Evolutionary conservation across 2,113 vertebrate genomes (phyloP).

Genomic region (Serilophus lunatus): DNA sequence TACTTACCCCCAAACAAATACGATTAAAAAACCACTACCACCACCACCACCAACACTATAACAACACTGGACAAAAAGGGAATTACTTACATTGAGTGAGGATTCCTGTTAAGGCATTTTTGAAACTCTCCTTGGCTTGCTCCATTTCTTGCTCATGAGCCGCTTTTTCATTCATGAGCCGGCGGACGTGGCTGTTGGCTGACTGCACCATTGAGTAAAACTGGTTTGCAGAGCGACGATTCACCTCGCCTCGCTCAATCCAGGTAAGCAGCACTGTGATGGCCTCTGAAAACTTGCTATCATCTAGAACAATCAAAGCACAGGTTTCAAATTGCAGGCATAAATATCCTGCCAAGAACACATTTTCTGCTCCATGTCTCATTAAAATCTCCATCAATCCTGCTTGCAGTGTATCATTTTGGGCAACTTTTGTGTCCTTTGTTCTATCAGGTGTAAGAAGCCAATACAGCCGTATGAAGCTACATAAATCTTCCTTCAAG

Average conservation of each 20-base stretch:
- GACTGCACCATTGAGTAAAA: conserved; percentile 94
- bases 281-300: conserved; percentile 88
- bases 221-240: conserved; percentile 84
- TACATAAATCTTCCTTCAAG: conserved; percentile 28
- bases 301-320: conserved; percentile 76
- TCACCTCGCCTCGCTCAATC: conserved; percentile 89
- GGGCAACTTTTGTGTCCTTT: not conserved
- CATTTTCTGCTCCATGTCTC: conserved; percentile 15
- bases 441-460: not conserved
- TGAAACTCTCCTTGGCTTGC: conserved; percentile 86
- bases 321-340: conserved; percentile 26
- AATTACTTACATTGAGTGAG: conserved; percentile 89
- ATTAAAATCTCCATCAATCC: conserved; percentile 43
- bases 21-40: conserved; percentile 31
- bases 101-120: conserved; percentile 84
- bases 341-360: conserved; percentile 31
- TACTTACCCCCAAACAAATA: conserved; percentile 79
- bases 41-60: conserved; percentile 52
- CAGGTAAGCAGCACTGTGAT: conserved; percentile 84
- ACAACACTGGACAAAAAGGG: conserved; percentile 26
- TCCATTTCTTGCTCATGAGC: conserved; percentile 87
- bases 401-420: not conserved
- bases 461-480: not conserved
- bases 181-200: conserved; percentile 85
- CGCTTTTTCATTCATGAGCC: conserved; percentile 87